A percentile compares a stretch with the other conserved stretches of the same genome.
phyloP scores from a whole-genome alignment of 2,113 vertebrate species.

The Verasper variegatus region DNA sequence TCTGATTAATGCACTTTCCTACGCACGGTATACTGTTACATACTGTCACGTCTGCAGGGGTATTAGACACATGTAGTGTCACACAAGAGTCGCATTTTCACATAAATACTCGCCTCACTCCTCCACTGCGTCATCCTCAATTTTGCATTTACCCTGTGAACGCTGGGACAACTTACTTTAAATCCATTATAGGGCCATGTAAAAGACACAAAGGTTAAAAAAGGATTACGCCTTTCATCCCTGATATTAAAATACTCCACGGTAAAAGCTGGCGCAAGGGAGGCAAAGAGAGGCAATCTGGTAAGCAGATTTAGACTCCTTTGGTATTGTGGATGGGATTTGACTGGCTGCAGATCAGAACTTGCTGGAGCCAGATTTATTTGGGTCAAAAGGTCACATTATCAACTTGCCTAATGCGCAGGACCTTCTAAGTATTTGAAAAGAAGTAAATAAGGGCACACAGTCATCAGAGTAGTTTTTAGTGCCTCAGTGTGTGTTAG shows the following conservation, averaged over 20 bases:
- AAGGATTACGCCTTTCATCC: conserved; percentile 68
- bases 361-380: conserved; percentile 25
- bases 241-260: conserved; percentile 68
- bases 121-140: conserved; percentile 4
- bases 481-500: not conserved
- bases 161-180: conserved; percentile 39
- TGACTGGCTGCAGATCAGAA: conserved; percentile 30
- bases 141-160: conserved; percentile 30
- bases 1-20: conserved; percentile 5
- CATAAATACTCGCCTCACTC: too few relatives aligned
- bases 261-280: conserved; percentile 54
- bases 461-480: not conserved
- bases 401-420: conserved; percentile 36
- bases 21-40: not conserved
- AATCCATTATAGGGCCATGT: conserved; percentile 61
- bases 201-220: conserved; percentile 70
- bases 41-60: not conserved
- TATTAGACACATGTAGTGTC: conserved; percentile 5
- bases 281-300: conserved; percentile 66
- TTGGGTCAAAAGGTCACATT: conserved; percentile 51
- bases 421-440: conserved; percentile 7
- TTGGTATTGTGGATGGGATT: conserved; percentile 45
- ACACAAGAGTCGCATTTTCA: not conserved
- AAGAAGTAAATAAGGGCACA: not conserved
- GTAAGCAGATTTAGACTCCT: conserved; percentile 72